Evolutionary conservation across 2,113 vertebrate genomes (phyloP).

Genomic region (Chlamydotis undulata): DNA sequence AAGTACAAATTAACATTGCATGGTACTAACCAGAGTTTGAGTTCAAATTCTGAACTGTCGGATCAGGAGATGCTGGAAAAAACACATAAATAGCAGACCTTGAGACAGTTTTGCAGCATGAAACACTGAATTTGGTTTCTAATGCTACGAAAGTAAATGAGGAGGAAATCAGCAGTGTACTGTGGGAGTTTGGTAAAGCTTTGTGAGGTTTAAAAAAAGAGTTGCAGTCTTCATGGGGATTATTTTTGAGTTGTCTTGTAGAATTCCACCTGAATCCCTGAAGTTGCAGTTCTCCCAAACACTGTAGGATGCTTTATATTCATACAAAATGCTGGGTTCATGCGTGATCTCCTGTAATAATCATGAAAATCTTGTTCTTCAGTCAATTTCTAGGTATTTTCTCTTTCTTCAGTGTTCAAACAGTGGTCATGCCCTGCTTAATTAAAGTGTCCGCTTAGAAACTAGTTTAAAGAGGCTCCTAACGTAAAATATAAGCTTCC

Average conservation of each 20-base stretch:
- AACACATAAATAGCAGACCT: neutral
- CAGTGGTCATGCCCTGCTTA: neutral
- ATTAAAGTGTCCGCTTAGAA: neutral
- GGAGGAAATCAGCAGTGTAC: neutral
- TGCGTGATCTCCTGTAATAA: neutral
- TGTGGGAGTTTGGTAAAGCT: neutral
- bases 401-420: neutral
- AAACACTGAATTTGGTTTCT: neutral
- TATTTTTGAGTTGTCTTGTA: neutral
- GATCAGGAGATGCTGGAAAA: neutral
- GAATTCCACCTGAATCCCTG: neutral
- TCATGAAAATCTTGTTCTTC: neutral
- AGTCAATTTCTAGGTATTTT: neutral
- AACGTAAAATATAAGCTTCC: neutral
- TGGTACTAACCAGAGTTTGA: fast-evolving
- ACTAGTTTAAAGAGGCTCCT: neutral
- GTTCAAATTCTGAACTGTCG: neutral
- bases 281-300: neutral
- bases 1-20: neutral
- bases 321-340: neutral
- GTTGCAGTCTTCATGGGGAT: neutral
- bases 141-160: neutral
- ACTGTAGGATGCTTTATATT: neutral
- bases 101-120: neutral
- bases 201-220: neutral